A percentile compares a stretch with the other conserved stretches of the same genome.
Evolutionary conservation across 2,113 vertebrate genomes (phyloP).

Genomic region (Anguilla rostrata): DNA sequence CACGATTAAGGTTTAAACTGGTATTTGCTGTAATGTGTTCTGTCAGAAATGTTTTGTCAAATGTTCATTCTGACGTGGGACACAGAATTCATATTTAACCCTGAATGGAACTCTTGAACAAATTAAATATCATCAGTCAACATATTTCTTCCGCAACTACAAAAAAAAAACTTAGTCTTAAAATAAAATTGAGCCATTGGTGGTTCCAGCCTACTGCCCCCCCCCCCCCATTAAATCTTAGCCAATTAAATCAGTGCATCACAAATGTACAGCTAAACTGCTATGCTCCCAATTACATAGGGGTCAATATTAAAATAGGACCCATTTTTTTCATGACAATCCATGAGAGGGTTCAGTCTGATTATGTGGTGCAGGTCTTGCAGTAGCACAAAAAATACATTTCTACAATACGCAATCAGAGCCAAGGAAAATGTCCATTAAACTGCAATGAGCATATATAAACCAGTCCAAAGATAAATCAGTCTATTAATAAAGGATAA

Average conservation of each 20-base stretch:
- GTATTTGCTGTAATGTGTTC: too few species aligned
- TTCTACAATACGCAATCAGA: not conserved
- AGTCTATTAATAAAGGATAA: not conserved
- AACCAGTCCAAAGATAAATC: not conserved
- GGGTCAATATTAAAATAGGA: not conserved
- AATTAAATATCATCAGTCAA: not conserved
- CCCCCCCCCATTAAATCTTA: constrained; percentile 45
- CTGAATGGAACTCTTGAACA: not conserved
- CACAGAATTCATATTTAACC: not conserved
- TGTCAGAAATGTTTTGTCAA: too few species aligned
- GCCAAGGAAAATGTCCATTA: not conserved
- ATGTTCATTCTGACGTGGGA: not conserved
- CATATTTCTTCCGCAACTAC: not conserved
- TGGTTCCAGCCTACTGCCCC: constrained; percentile 68
- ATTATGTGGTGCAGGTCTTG: not conserved
- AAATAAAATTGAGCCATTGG: constrained; percentile 40
- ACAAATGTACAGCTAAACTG: not conserved
- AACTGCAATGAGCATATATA: not conserved
- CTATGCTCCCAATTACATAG: not conserved
- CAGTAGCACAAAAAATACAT: not conserved
- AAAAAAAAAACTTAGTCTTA: not conserved
- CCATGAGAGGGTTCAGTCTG: not conserved
- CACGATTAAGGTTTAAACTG: too few species aligned
- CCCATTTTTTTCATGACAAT: not conserved
- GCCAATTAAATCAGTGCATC: constrained; percentile 28